phyloP scores from a whole-genome alignment of 2,797 vertebrate genomes.

The Ptychadena robeensis region DNA sequence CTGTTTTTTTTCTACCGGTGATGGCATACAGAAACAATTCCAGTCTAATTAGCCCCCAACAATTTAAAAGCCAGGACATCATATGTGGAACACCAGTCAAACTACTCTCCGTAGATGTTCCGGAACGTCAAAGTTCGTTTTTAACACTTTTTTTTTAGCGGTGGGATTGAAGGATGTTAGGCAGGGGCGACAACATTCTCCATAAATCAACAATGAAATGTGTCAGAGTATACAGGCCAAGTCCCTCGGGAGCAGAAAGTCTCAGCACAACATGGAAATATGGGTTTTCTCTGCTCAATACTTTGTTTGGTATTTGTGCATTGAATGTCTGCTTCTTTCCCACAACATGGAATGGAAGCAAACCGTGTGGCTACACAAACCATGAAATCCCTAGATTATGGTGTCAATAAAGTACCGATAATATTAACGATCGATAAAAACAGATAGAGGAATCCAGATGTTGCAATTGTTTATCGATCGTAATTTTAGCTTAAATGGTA shows the following conservation, averaged over 20 bases:
- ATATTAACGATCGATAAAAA: no score
- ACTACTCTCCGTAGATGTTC: background rate
- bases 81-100: background rate
- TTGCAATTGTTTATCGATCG: no score
- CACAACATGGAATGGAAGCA: no score
- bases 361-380: no score
- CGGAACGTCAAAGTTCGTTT: background rate
- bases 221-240: background rate
- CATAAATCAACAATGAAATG: background rate
- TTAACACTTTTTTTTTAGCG: background rate
- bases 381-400: no score
- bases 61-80: constrained; percentile 22
- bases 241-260: no score
- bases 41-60: constrained; percentile 23
- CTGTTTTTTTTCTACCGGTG: constrained; percentile 4
- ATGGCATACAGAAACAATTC: background rate
- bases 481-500: no score
- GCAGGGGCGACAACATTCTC: no score
- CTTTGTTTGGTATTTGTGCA: background rate
- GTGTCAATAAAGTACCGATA: no score
- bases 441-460: no score
- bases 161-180: background rate
- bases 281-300: background rate
- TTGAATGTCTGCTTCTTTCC: no score
- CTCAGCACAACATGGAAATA: no score